Percentiles rank a stretch among this genome's conserved stretches.
Evolutionary conservation across 2,888 invertebrate species (phyloP).

Genomic region (Smittia sp.): DNA sequence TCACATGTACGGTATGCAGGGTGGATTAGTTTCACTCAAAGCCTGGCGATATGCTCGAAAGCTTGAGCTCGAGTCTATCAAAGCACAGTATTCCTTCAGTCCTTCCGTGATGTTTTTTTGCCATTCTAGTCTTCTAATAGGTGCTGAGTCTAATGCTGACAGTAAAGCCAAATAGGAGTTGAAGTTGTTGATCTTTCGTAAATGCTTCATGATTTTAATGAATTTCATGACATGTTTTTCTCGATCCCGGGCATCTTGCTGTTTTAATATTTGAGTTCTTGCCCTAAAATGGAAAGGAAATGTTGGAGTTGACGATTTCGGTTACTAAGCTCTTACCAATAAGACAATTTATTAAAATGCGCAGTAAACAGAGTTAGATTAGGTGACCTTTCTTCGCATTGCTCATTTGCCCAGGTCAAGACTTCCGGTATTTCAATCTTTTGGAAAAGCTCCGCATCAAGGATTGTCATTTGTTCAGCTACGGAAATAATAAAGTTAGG

Average conservation of each 20-base stretch:
- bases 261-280: constrained; percentile 86
- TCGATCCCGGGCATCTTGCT: constrained; percentile 89
- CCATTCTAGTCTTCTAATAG: constrained; percentile 78
- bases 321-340: constrained; percentile 63
- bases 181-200: constrained; percentile 96
- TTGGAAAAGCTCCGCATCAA: constrained; percentile 93
- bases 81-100: constrained; percentile 88
- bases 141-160: constrained; percentile 68
- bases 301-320: background rate
- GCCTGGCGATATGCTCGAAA: constrained; percentile 96
- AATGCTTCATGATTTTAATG: constrained; percentile 97
- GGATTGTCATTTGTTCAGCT: constrained; percentile 96
- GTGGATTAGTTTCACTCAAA: constrained; percentile 90
- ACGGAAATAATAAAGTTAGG: background rate
- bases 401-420: constrained; percentile 94
- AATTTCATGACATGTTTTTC: constrained; percentile 94
- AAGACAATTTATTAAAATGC: constrained; percentile 99
- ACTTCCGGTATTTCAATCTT: constrained; percentile 97
- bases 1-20: constrained; percentile 99
- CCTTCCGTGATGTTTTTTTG: constrained; percentile 88
- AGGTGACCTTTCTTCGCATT: constrained; percentile 94
- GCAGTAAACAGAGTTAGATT: constrained; percentile 96
- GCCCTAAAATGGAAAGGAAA: constrained; percentile 59
- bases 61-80: constrained; percentile 97
- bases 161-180: constrained; percentile 96